Evolutionary conservation across 2,797 vertebrate genomes (phyloP), one percentile per base, ranked within the genome.

Genomic region (Chelon labrosus): DNA sequence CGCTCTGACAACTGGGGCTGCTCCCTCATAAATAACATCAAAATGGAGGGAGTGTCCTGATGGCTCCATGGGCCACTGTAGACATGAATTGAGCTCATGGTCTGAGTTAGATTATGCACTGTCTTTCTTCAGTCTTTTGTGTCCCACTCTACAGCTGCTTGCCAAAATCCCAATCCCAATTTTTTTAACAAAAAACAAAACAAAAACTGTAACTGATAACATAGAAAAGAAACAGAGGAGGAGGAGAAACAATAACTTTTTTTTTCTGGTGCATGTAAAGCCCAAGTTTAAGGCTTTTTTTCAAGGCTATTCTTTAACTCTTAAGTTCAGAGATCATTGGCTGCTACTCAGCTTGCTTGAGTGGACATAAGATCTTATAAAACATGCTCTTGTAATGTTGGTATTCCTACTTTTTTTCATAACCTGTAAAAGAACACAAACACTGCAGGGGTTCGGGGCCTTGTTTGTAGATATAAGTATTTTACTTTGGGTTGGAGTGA

Each of bases 11-110:
- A 94, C 91, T 93, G 92, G 91, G 93, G 93, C 93, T 93, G 93
- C 91, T 93, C 85, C 89, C 91, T 92, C 92, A 92, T 92, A 94
- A 95, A 95, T 93, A 94, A 95, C 92, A 93, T 92, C 91, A 92
- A 93, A 91, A 93, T 92, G 88, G 90, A 92, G 89, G 91, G 89
- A 89, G 89, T 86, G 89, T 85, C 89, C 83, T 64, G 83, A 86
- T 82, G 87, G 86, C 87, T 89, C 84, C 80, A 82, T 53, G 62
- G 88, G 85, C 90, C 88, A 88, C 88, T 89, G 91, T 89, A 87
- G 83, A 82, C 80, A 84, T 83, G 85, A 88, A 85, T 66, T 67
- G 84, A 66, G 75, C 87, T 85, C 81, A 79, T 47, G 76, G 77
- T 80, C 86, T 86, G 73, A 84, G 71, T 88, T 79, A 78, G 75